Base-by-base conservation (phyloP, 2,888 invertebrate genomes). In the Taenaris catops region DNA sequence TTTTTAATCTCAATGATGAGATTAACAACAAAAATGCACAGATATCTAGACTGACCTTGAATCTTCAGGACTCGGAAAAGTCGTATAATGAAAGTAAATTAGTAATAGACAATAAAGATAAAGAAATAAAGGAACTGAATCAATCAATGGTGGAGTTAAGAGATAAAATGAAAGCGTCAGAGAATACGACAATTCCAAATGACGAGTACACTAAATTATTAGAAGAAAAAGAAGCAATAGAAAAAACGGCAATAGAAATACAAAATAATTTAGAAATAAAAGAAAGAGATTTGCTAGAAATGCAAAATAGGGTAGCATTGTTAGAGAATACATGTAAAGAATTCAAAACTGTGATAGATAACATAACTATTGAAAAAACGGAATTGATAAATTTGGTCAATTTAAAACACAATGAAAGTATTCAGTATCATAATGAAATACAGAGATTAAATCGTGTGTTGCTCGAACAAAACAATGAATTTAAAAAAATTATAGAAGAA, bases 371-470 rank as follows among this genome's bases (percentile, higher is more conserved):
- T 3, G 91, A 93, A 52, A 91, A 93, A 58, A 89, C 90, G 23
- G 91, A 95, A 55, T 74, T 94, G n/a, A 90, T 93, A 7, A 90
- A 89, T 46, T 78, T 92, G 5, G 79, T 96, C 0, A 94, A 93
- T 55, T 84, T 91, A 36, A 97, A 97, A 71, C 96, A 97, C 57
- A 90, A 93, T 39, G 96, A 97, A 76, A 95, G 92, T 60, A 72
- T 95, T 12, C 91, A 92, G 43, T 97, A 96, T 65, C 95, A 97
- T 57, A 89, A 86, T 14, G 97, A 97, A 83, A 93, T 96, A 38
- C 94, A 96, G 63, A 88, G 95, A 12, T 69, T 97, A 23, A 91
- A 91, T 37, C 89, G 90, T 38, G 74, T 90, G 0, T 49, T 92
- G 4, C 58, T 87, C 10, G 89, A 91, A 44, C 89, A 89, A 52